Base-by-base conservation (phyloP, 2,113 vertebrate species). In the Corythornis madagascariensis region DNA sequence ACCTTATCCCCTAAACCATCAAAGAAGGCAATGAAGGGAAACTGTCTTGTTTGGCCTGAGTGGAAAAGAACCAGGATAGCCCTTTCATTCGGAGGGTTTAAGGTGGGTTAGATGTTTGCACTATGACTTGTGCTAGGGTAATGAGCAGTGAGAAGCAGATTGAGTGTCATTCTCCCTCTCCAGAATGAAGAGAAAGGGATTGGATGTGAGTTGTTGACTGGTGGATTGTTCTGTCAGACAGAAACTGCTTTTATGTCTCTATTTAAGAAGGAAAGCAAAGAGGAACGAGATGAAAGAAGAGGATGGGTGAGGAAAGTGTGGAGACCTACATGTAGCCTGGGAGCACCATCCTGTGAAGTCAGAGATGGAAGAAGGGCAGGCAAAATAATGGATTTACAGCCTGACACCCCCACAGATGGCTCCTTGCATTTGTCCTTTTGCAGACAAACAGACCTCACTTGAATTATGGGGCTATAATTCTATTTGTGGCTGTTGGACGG, bases 401-500 rank as follows among this genome's bases (percentile, higher is more conserved):
- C 56, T 63, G 42, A 60, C 67, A 38, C 63, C 71, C 71, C 61
- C 45, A 19, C 63, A 85, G 47, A 76, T 71, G 72, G 29, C 67
- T 96, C 87, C 55, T 76, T 56, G 38, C 8, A 7, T 73, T 94
- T 76, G 55, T 80, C 71, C 82, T 91, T 55, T 70, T 79, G 52
- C 81, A 89, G 89, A 84, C 83, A 92, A 89, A 31, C 91, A 93
- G 92, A 82, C 25, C 81, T 71, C 22, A n/a, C 47, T 50, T 67
- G 89, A 95, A 66, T 91, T 57, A 91, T 11, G 75, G 61, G 72
- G 89, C 64, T 89, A 71, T 91, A 88, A 94, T 67, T 91, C 75
- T 83, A 21, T 61, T 76, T 93, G 87, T 61, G 52, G 80, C 90
- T 2, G 14, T 66, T 73, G 77, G 22, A 89, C 0, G 1, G 84